These are phyloP conservation scores for Parascotia fuliginaria DNA, from an alignment of 2,888 invertebrate genomes.

Conservation along the genomic window DNA sequence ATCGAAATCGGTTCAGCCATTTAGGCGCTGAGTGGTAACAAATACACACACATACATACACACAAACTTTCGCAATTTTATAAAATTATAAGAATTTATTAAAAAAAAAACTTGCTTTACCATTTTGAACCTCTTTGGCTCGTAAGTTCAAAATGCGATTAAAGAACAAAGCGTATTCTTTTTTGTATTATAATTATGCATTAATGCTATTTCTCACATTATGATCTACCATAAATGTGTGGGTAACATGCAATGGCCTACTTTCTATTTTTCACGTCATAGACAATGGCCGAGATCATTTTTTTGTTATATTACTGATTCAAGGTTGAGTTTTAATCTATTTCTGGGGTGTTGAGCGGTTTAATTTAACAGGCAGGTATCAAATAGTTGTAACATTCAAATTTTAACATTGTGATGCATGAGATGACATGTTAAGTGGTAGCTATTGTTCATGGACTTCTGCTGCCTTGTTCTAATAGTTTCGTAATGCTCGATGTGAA, in stretches of 20 bases:
- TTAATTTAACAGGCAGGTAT: not conserved
- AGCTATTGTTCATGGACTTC: no score
- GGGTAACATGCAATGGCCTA: slow-evolving; percentile 56
- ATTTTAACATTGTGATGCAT: no score
- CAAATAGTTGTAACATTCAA: no score
- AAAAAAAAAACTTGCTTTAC: not conserved
- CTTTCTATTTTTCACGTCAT: slow-evolving; percentile 54
- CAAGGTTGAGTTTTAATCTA: slow-evolving; percentile 26
- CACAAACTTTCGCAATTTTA: no score
- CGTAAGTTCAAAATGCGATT: not conserved
- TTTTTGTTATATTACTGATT: slow-evolving; percentile 25
- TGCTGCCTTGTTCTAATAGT: no score
- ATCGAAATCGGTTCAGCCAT: no score
- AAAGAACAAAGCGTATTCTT: not conserved
- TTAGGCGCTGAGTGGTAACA: no score
- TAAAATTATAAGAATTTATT: not conserved
- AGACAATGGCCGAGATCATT: slow-evolving; percentile 14
- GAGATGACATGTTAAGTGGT: no score
- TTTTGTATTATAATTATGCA: slow-evolving; percentile 40
- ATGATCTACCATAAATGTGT: slow-evolving; percentile 44
- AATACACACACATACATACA: not conserved
- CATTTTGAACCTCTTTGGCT: not conserved
- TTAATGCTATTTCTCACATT: slow-evolving; percentile 59
- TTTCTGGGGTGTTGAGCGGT: not conserved
- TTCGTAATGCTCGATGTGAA: no score